A percentile compares a stretch with the other conserved stretches of the same genome.
These are phyloP conservation scores for Halcyon malimbica DNA, from an alignment of 2,113 vertebrate species.

Conservation along the genomic window DNA sequence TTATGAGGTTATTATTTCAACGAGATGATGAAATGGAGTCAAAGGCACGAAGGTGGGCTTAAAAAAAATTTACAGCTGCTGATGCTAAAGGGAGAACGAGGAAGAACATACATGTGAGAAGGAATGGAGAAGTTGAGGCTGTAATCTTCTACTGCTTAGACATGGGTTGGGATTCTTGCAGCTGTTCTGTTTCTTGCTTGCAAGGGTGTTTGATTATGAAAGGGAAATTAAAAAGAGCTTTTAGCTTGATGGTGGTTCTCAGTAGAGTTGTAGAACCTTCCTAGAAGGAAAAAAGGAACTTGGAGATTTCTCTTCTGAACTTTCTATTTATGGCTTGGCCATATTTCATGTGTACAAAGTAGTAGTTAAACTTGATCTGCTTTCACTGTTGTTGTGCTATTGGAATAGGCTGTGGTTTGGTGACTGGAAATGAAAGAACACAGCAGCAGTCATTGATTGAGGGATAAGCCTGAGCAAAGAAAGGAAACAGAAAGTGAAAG, in stretches of 20 bases:
- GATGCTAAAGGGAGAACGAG: background rate
- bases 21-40: background rate
- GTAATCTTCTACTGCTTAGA: background rate
- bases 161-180: background rate
- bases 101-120: background rate
- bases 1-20: background rate
- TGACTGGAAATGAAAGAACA: background rate
- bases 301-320: background rate
- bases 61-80: background rate
- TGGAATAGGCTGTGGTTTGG: background rate
- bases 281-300: background rate
- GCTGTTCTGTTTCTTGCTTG: accelerated
- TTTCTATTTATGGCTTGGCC: accelerated
- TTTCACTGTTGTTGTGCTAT: background rate
- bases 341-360: background rate
- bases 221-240: background rate
- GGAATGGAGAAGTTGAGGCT: background rate
- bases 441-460: background rate
- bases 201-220: background rate
- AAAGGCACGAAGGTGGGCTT: background rate
- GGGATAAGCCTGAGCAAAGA: background rate
- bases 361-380: background rate
- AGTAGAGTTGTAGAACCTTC: background rate
- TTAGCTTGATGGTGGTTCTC: background rate
- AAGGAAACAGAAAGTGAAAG: background rate